phyloP scores from a whole-genome alignment of 2,113 vertebrate genomes.

The Puntigrus tetrazona region DNA sequence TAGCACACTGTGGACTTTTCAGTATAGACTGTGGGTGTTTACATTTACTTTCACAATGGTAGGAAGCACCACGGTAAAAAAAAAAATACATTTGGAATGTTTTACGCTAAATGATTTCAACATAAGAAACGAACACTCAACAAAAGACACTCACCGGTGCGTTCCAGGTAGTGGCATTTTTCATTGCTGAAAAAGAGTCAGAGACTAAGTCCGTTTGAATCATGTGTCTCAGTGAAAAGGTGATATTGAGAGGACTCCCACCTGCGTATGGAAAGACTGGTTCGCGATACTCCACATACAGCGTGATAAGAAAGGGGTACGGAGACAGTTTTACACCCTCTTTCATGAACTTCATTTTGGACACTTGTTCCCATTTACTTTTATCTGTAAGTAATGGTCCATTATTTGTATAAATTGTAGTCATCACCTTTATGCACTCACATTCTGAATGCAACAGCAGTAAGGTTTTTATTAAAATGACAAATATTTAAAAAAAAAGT shows the following conservation, averaged over 20 bases:
- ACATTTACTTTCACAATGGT: background rate
- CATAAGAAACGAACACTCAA: background rate
- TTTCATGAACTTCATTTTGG: constrained; percentile 55
- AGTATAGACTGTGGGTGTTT: background rate
- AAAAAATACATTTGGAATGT: too few species aligned
- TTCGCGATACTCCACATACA: constrained; percentile 65
- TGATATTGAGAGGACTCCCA: constrained; percentile 43
- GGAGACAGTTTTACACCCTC: constrained; percentile 29
- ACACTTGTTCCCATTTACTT: constrained; percentile 61
- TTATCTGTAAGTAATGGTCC: constrained; percentile 64
- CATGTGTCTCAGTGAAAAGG: background rate
- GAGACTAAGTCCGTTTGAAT: background rate
- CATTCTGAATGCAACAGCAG: too few species aligned
- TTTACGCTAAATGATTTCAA: too few species aligned
- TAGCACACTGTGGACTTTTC: background rate
- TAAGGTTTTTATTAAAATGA: too few species aligned
- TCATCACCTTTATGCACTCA: background rate
- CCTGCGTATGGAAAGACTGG: constrained; percentile 35
- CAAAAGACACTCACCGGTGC: constrained; percentile 32
- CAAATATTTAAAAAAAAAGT: too few species aligned
- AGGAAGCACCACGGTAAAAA: background rate
- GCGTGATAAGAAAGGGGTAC: constrained; percentile 65
- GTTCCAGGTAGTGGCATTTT: constrained; percentile 7
- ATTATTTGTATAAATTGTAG: background rate
- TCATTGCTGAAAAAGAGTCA: constrained; percentile 27